Evolutionary conservation across 2,888 invertebrate genomes (phyloP), one percentile per base, ranked within the genome.

Genomic region (Troides helena): DNA sequence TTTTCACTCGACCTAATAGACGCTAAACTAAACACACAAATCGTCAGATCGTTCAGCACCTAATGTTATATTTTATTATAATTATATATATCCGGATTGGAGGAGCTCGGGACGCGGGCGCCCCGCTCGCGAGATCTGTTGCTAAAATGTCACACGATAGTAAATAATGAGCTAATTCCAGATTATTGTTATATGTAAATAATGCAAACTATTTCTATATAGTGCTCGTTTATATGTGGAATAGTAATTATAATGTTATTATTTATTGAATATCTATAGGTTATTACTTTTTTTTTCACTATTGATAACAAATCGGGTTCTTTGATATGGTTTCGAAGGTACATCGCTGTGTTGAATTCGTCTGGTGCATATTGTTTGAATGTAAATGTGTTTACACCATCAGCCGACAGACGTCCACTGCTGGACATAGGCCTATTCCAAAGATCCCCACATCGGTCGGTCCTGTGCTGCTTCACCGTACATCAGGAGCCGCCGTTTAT

Each of bases 221-320:
- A 50, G 58, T 46, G 43, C 56, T 21, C 39, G 53, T 62, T 56
- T 62, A 23, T 30, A 25, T 50, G 14, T 50, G 17, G 14, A 46
- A 50, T 50, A 50, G 50, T 50, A 50, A 14, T 14, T 12, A 14
- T 17, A 59, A 59, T 18, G 50, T 59, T 59, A 63, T 50, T 36
- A 36, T 68, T 68, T 56, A 56, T 66, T 50, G 50, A 50, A 14
- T 50, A 50, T 50, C 17, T 5, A 60, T 36, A 62, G 17, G 46
- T 25, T 50, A 46, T 23, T n/a, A 21, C 21, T 62, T 21, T 39
- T 59, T 59, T 58, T 21, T 56, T 56, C 57, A 58, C 30, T 57
- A 56, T 64, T 60, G 23, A 30, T 62, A 67, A 50, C 68, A 68
- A 68, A 68, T 68, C 59, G 36, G 63, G 63, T 4, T 62, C 62